Evolutionary conservation across 2,113 vertebrate species (phyloP).

Genomic region (Pterocles orientalis): DNA sequence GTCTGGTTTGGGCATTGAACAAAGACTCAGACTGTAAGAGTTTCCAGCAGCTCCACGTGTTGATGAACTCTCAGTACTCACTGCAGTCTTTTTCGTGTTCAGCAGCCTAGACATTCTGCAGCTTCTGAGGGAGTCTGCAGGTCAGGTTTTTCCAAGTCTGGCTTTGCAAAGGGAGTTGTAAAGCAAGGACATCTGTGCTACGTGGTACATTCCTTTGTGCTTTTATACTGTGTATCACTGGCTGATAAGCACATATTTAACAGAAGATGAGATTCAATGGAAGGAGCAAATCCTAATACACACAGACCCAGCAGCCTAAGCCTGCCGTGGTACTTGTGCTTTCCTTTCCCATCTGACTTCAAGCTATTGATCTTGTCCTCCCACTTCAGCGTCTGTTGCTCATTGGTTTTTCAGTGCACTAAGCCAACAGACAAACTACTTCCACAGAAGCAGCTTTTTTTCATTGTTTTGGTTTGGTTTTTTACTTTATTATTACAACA

Average conservation of each 20-base stretch:
- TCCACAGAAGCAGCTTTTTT: not conserved
- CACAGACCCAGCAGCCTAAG: not conserved
- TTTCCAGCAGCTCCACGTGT: not conserved
- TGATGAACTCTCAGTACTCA: not conserved
- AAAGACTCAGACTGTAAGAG: not conserved
- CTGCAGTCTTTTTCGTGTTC: not conserved
- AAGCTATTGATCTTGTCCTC: not conserved
- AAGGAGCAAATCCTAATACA: not conserved
- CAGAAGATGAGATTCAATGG: not conserved
- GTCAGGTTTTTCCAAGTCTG: not conserved
- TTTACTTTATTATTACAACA: not conserved
- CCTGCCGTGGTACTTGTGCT: not conserved
- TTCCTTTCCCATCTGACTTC: not conserved
- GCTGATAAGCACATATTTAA: not conserved
- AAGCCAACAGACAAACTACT: not conserved
- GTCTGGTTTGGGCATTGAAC: not conserved
- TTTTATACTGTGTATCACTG: not conserved
- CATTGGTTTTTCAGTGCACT: not conserved
- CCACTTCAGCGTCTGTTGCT: not conserved
- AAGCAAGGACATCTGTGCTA: not conserved
- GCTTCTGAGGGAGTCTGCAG: not conserved
- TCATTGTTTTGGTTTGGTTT: not conserved
- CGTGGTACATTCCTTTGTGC: rapidly evolving
- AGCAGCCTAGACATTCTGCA: not conserved
- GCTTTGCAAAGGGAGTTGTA: not conserved